A percentile compares a stretch with the other conserved stretches of the same genome.
Evolutionary conservation across 92 coral and sea anemone species (phyloP).

Genomic region (Plumapathes pennacea): DNA sequence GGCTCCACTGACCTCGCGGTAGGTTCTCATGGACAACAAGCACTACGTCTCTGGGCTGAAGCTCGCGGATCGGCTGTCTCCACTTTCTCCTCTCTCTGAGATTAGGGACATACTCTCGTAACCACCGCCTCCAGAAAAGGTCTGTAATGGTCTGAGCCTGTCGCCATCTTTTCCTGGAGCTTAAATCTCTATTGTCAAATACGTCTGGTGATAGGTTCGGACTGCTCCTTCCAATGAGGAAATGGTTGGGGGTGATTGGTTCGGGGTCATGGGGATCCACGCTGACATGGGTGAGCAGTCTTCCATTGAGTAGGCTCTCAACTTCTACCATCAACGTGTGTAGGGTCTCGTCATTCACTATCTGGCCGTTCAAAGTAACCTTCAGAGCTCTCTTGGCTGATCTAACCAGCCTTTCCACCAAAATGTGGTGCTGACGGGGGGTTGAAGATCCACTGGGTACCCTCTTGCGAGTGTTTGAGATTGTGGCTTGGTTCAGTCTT

Average conservation of each 20-base stretch:
- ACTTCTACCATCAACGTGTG: conserved; percentile 20
- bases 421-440: conserved; percentile 20
- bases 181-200: conserved; percentile 25
- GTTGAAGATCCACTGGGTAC: conserved; percentile 23
- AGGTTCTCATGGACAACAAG: conserved; percentile 30
- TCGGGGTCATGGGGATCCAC: conserved; percentile 22
- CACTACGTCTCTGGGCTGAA: conserved; percentile 16
- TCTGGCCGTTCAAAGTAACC: conserved; percentile 22
- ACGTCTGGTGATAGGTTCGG: conserved; percentile 20
- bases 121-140: conserved; percentile 47
- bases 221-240: conserved; percentile 26
- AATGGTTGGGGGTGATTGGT: conserved; percentile 30
- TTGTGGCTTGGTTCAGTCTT: conserved; percentile 14
- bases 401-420: conserved; percentile 26
- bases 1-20: conserved; percentile 26
- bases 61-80: conserved; percentile 2
- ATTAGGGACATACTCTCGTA: conserved; percentile 41
- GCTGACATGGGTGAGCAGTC: conserved; percentile 17
- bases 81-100: conserved; percentile 43
- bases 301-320: conserved; percentile 10
- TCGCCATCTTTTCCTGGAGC: conserved; percentile 35
- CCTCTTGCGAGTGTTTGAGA: conserved; percentile 25
- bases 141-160: conserved; percentile 36
- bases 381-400: conserved; percentile 33
- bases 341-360: conserved; percentile 29